Conservation (phyloP, 2,797 vertebrate species). For the Aldrovandia affinis region DNA sequence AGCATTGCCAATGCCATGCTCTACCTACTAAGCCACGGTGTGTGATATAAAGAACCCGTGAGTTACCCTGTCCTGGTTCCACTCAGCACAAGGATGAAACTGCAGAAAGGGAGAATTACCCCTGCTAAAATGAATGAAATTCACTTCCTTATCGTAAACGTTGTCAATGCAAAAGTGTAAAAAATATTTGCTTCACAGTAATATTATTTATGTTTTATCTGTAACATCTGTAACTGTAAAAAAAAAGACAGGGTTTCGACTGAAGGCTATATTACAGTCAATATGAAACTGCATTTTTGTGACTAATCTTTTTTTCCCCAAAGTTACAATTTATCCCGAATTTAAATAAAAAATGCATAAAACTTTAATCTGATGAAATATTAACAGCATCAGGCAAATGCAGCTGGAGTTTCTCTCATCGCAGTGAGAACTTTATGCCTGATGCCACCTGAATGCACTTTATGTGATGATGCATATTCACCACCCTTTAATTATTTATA, state of each 20-base stretch:
- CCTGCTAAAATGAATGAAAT: background rate
- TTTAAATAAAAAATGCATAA: background rate
- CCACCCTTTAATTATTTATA: background rate
- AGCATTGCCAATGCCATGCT: too few species aligned
- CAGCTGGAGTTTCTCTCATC: background rate
- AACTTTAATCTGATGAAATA: conserved; percentile 13
- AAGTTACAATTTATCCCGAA: background rate
- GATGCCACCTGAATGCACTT: background rate
- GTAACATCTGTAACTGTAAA: too few species aligned
- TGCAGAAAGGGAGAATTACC: background rate
- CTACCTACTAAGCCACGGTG: too few species aligned
- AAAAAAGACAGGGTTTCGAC: background rate
- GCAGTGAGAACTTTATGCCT: background rate
- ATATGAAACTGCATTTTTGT: background rate
- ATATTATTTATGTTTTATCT: background rate
- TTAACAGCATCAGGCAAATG: background rate
- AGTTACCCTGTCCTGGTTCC: background rate
- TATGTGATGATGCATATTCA: conserved; percentile 5
- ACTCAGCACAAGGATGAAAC: background rate
- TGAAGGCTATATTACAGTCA: background rate
- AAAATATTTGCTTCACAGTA: background rate
- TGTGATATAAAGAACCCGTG: too few species aligned
- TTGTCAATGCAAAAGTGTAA: background rate
- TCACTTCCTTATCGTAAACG: background rate
- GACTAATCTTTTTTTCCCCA: background rate